These are phyloP conservation scores for Rhinopithecus roxellana DNA, from an alignment of 2,113 vertebrate species.

Conservation along the genomic window DNA sequence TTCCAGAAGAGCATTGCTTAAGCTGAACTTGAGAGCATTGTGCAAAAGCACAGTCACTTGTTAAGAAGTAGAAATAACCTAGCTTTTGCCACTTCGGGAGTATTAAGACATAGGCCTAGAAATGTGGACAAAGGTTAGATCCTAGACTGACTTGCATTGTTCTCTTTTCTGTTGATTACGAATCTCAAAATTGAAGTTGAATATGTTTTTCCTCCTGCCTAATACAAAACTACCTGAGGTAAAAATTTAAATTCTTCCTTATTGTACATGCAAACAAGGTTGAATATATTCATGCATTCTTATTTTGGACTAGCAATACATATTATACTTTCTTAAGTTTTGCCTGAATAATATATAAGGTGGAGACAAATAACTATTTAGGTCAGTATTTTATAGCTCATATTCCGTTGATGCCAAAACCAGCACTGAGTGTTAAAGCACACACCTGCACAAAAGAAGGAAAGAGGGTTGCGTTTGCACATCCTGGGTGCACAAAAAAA, in stretches of 20 bases:
- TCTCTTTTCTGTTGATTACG: not conserved
- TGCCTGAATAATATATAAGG: not conserved
- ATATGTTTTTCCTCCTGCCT: not conserved
- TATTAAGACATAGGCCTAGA: not conserved
- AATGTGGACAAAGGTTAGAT: not conserved
- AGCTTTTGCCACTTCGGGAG: not conserved
- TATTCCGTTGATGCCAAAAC: not conserved
- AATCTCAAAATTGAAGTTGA: conserved; percentile 39
- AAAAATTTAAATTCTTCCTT: not conserved
- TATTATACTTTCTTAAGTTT: not conserved
- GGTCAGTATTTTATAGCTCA: not conserved
- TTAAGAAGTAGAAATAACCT: not conserved
- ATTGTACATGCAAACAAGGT: not conserved
- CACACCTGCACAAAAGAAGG: not conserved
- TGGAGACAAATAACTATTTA: not conserved
- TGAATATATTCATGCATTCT: not conserved
- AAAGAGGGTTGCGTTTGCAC: not conserved
- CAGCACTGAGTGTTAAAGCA: not conserved
- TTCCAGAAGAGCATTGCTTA: not conserved
- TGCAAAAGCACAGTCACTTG: not conserved
- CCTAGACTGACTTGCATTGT: not conserved
- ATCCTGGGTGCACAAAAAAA: not conserved
- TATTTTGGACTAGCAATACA: not conserved
- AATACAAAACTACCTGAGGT: not conserved
- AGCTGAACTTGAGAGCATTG: not conserved